Evolutionary conservation across 2,888 invertebrate genomes (phyloP).

Genomic region (Hydroisotoma schaefferi): DNA sequence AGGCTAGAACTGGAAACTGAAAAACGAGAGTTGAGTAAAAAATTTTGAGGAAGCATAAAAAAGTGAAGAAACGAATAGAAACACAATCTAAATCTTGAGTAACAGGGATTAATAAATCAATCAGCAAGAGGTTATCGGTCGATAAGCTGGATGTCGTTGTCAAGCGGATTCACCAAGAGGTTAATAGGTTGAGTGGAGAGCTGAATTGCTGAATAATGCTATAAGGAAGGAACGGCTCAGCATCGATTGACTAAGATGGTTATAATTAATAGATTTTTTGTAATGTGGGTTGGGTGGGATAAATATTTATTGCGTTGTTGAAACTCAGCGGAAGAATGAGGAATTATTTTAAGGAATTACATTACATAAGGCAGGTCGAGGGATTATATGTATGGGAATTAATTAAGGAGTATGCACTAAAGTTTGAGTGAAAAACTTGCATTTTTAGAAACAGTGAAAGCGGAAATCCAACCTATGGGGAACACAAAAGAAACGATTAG

Average conservation of each 20-base stretch:
- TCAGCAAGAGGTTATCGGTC: neutral
- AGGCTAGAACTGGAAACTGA: neutral
- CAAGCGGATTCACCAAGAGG: neutral
- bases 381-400: neutral
- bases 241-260: neutral
- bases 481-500: too few relatives aligned
- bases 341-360: too few relatives aligned
- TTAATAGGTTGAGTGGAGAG: neutral
- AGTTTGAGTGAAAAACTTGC: too few relatives aligned
- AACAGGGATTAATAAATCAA: neutral
- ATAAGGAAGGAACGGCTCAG: neutral
- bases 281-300: too few relatives aligned
- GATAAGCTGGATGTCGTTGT: constrained; percentile 1
- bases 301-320: too few relatives aligned
- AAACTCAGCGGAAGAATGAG: too few relatives aligned
- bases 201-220: neutral
- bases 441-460: too few relatives aligned
- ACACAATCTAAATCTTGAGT: neutral
- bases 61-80: neutral
- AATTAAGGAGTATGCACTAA: too few relatives aligned
- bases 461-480: too few relatives aligned
- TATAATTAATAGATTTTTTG: too few relatives aligned
- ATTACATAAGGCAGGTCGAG: too few relatives aligned
- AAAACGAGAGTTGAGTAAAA: neutral
- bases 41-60: neutral